phyloP scores from a whole-genome alignment of 2,113 vertebrate species.

The Castor canadensis region DNA sequence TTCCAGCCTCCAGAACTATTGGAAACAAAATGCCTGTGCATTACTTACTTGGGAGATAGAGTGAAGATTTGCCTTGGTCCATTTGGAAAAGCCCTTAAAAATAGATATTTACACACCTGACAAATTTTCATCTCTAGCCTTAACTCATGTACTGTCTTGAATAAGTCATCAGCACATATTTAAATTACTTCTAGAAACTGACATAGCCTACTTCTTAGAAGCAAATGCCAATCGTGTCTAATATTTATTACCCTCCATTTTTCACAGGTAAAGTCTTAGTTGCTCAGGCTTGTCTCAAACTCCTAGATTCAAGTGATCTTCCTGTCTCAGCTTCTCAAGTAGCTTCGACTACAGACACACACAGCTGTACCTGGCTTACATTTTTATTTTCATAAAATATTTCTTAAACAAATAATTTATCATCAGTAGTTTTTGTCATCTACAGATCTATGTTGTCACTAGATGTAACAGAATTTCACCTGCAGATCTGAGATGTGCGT shows the following conservation, averaged over 20 bases:
- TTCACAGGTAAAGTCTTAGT: no score
- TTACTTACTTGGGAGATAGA: background rate
- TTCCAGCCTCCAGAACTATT: background rate
- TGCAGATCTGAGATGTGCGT: background rate
- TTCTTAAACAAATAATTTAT: background rate
- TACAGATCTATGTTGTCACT: background rate
- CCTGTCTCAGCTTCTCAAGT: background rate
- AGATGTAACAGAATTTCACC: background rate
- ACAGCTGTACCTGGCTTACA: background rate
- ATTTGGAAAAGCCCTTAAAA: slow-evolving; percentile 4
- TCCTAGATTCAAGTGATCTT: background rate
- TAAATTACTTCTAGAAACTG: slow-evolving; percentile 4
- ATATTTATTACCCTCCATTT: background rate
- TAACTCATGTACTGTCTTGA: background rate
- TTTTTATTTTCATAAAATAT: slow-evolving; percentile 4
- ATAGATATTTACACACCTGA: background rate
- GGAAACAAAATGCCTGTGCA: background rate
- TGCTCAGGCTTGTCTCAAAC: no score
- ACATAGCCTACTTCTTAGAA: background rate
- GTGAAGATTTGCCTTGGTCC: background rate
- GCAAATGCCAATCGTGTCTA: background rate
- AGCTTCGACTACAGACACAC: background rate
- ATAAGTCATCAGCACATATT: background rate
- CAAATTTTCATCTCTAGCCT: background rate
- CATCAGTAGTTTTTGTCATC: background rate